phyloP scores from a whole-genome alignment of 2,113 vertebrate genomes.

The Apteryx mantelli region DNA sequence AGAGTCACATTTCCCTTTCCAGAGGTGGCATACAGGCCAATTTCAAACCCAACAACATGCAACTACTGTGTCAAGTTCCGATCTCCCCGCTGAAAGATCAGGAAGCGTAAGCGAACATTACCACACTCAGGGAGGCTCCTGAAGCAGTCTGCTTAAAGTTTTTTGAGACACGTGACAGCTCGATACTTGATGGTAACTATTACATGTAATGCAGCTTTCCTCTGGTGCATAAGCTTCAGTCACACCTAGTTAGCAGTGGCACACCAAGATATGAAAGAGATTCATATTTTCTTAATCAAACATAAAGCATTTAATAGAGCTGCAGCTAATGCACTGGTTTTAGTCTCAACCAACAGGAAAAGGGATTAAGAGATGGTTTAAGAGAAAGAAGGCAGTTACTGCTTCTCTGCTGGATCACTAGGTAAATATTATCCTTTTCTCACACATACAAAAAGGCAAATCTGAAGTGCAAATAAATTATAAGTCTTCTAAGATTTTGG shows the following conservation, averaged over 20 bases:
- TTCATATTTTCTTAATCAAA: neutral
- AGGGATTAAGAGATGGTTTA: neutral
- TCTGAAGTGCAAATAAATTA: neutral
- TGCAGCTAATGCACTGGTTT: neutral
- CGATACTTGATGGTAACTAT: fast-evolving
- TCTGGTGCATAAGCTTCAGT: neutral
- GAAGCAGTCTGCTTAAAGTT: neutral
- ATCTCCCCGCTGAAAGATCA: neutral
- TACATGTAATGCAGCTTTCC: neutral
- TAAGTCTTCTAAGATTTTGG: neutral
- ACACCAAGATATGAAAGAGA: neutral
- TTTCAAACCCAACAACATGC: neutral
- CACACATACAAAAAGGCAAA: neutral
- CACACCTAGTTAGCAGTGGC: neutral
- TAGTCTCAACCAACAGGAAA: neutral
- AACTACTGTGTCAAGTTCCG: neutral
- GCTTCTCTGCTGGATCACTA: neutral
- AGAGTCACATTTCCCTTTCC: neutral
- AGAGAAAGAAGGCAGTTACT: neutral
- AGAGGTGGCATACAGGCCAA: neutral
- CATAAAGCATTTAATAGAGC: neutral
- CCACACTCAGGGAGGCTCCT: neutral
- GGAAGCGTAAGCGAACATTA: neutral
- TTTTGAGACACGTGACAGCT: fast-evolving
- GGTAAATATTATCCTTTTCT: neutral